Evolutionary conservation across 2,797 vertebrate genomes (phyloP).

Genomic region (Hydrophis major): DNA sequence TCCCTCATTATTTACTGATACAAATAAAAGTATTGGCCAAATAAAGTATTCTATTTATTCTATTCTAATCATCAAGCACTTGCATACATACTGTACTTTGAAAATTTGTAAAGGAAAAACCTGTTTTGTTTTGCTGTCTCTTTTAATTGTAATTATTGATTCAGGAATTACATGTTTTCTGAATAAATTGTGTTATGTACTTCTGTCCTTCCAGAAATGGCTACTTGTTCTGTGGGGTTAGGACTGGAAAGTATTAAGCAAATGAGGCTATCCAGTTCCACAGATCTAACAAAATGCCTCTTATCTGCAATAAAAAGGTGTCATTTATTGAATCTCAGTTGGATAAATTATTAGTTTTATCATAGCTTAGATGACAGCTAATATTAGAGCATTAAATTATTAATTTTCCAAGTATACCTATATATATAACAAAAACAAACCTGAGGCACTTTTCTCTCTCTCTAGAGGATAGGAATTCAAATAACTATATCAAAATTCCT

Average conservation of each 20-base stretch:
- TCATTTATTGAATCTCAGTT: slow-evolving; percentile 81
- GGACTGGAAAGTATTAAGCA: slow-evolving; percentile 32
- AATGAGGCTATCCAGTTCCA: slow-evolving; percentile 47
- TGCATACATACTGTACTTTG: background rate
- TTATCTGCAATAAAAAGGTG: slow-evolving; percentile 71
- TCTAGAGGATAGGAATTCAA: slow-evolving; percentile 52
- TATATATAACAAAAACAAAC: slow-evolving; percentile 78
- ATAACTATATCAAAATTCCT: slow-evolving; percentile 44
- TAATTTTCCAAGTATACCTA: slow-evolving; percentile 78
- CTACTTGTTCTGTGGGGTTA: slow-evolving; percentile 11
- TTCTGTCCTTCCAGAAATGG: slow-evolving; percentile 44
- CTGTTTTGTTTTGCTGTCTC: background rate
- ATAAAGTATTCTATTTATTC: background rate
- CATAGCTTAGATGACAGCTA: slow-evolving; percentile 87
- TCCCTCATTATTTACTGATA: background rate
- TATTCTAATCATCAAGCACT: background rate
- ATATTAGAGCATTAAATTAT: slow-evolving; percentile 93
- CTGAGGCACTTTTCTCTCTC: slow-evolving; percentile 61
- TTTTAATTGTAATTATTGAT: background rate
- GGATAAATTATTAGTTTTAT: slow-evolving; percentile 92
- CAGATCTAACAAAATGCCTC: slow-evolving; percentile 52
- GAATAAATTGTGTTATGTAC: background rate
- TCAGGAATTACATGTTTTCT: background rate
- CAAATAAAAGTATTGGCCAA: background rate
- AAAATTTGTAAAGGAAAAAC: background rate